phyloP scores from a whole-genome alignment of 2,113 vertebrate species.

The Psammodynastes pulverulentus region DNA sequence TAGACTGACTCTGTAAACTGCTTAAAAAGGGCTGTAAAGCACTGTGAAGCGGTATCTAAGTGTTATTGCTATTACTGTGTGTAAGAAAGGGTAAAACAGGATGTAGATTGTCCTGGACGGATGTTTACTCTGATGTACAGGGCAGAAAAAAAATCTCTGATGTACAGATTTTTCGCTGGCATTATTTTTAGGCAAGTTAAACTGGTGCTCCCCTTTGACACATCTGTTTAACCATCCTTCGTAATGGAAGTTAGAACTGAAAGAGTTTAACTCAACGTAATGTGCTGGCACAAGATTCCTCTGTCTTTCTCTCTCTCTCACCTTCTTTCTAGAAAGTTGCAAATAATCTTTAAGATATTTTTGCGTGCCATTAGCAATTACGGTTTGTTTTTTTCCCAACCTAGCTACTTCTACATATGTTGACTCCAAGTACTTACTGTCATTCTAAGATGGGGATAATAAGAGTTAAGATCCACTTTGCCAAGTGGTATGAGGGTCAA shows the following conservation, averaged over 20 bases:
- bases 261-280: constrained; percentile 8
- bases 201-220: neutral
- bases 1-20: too few relatives aligned
- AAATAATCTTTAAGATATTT: neutral
- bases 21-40: too few relatives aligned
- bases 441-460: neutral
- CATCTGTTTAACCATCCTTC: neutral
- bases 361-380: neutral
- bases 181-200: neutral
- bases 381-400: neutral
- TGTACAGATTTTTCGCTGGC: neutral
- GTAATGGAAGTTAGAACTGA: neutral
- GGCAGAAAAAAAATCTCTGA: neutral
- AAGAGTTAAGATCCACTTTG: neutral
- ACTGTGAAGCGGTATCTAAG: too few relatives aligned
- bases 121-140: neutral
- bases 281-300: neutral
- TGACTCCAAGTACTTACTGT: neutral
- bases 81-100: neutral
- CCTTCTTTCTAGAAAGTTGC: neutral
- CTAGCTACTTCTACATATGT: neutral
- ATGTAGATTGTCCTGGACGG: neutral
- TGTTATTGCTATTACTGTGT: too few relatives aligned
- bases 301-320: neutral
- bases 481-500: neutral